Evolutionary conservation across 2,113 vertebrate genomes (phyloP), one percentile per base, ranked within the genome.

Genomic region (Aythya baeri): DNA sequence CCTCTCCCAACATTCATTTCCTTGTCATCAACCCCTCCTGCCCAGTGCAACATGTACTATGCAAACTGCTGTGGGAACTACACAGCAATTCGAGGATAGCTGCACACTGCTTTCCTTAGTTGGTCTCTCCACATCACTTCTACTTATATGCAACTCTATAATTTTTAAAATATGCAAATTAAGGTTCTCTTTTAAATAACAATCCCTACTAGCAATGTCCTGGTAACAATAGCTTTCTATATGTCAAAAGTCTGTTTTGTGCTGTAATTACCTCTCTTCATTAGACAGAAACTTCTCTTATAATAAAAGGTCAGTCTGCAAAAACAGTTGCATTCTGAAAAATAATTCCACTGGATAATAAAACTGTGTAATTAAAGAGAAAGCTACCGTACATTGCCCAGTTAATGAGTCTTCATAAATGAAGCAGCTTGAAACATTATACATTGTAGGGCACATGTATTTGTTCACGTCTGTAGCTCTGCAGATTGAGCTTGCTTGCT

Each of bases 401-500:
- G 89, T 93, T 97, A 97, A 97, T 95, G 91, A 96, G 88, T 96
- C 94, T 93, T 91, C 87, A 91, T 54, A 97, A 97, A 95, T 91
- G 93, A 94, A 95, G 93, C 66, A 73, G 94, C 77, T 91, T 96
- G 92, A 94, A 95, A 94, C 23, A 95, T 94, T 87, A 93, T 87
- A 91, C 70, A 74, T 88, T 80, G 76, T 7, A 87, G 38, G 54
- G 66, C 46, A 68, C 58, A 67, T 54, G 80, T 65, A 91, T 91
- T 93, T 92, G 86, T 96, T 96, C 89, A 82, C 95, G 88, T 72
- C 95, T 89, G 43, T 57, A 85, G 67, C 67, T 83, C 46, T 86
- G 86, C 72, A 76, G 49, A 78, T 77, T 89, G 86, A 94, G 50
- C 52, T 74, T 79, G 72, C 83, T 54, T 63, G 6, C 38, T 94